Percentiles rank a stretch among this genome's conserved stretches.
phyloP scores from a whole-genome alignment of 2,113 vertebrate genomes.

The Nestor notabilis region DNA sequence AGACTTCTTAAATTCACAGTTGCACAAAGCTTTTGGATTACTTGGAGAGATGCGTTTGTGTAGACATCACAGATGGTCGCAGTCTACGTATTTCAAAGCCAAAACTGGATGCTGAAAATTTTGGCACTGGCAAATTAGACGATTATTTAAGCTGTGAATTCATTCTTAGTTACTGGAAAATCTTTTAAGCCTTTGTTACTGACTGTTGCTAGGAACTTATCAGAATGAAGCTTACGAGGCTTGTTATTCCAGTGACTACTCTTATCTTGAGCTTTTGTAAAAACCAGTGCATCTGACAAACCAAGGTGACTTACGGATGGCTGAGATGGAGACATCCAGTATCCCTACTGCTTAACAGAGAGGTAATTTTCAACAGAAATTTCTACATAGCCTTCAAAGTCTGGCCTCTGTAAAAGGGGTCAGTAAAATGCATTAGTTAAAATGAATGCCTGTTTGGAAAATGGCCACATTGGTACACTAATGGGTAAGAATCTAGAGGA shows the following conservation, averaged over 20 bases:
- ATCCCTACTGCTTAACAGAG: neutral
- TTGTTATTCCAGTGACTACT: neutral
- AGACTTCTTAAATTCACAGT: neutral
- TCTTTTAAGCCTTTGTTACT: neutral
- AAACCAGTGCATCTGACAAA: neutral
- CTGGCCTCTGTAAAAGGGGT: neutral
- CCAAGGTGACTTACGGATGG: neutral
- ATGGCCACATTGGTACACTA: neutral
- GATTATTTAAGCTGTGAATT: neutral
- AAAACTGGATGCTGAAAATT: neutral
- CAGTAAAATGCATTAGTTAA: slow-evolving; percentile 1
- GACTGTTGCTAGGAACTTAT: neutral
- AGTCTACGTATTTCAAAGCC: neutral
- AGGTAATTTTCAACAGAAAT: neutral
- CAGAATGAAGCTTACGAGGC: neutral
- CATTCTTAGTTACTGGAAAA: neutral
- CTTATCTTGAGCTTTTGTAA: neutral
- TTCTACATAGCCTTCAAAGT: neutral
- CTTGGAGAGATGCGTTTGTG: neutral
- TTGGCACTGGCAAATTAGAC: neutral
- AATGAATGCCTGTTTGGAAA: neutral
- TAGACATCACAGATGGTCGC: neutral
- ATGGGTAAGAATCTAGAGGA: neutral
- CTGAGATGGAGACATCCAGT: neutral
- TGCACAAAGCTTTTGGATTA: neutral